These are phyloP conservation scores for Tenthredo livida DNA, from an alignment of 2,888 invertebrate genomes.

Conservation along the genomic window DNA sequence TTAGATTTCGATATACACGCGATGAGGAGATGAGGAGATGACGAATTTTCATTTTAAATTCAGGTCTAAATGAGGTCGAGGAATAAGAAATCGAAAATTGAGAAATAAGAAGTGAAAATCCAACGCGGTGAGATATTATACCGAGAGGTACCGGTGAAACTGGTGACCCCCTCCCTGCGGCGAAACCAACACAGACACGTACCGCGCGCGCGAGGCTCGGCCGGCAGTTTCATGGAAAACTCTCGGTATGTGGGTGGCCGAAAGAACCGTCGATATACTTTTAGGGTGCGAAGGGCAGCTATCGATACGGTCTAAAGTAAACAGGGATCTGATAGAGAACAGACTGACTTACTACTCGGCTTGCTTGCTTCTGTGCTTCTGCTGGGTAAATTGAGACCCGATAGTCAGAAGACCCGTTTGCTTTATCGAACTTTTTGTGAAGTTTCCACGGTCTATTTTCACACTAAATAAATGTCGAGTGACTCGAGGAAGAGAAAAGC, in stretches of 20 bases:
- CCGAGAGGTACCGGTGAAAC: no score
- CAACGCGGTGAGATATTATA: neutral
- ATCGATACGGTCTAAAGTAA: conserved; percentile 3
- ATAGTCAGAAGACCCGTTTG: neutral
- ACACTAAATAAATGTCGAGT: neutral
- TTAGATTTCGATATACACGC: neutral
- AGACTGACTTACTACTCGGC: neutral
- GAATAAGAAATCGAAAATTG: neutral
- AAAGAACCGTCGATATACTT: conserved; percentile 3
- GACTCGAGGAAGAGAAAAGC: neutral
- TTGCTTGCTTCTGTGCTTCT: neutral
- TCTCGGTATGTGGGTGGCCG: neutral
- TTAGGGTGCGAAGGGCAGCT: neutral
- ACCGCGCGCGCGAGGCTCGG: no score
- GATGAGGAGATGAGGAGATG: no score
- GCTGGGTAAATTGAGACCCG: neutral
- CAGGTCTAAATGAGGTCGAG: neutral
- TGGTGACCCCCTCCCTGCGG: no score
- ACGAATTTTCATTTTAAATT: neutral
- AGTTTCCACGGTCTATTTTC: neutral
- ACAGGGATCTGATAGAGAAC: neutral
- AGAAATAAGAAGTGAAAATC: neutral
- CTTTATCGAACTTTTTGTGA: neutral
- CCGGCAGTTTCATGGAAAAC: no score
- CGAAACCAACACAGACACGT: no score